Conservation (phyloP, 2,888 invertebrate genomes). For the Copidosoma aretas region DNA sequence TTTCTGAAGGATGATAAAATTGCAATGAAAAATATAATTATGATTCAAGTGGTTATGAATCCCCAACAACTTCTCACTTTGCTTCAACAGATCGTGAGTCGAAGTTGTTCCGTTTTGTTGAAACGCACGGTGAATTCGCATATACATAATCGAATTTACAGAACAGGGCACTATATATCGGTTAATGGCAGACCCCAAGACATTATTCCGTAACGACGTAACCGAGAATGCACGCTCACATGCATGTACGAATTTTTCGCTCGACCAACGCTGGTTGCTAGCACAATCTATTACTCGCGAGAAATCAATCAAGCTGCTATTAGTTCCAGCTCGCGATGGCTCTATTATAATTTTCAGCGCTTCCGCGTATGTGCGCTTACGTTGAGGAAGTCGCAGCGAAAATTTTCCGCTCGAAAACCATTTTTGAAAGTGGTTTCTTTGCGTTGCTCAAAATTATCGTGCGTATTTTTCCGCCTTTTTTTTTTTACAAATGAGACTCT, state of each 20-base stretch:
- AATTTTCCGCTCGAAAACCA: background rate
- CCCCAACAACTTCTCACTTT: too few relatives aligned
- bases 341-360: background rate
- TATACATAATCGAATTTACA: too few relatives aligned
- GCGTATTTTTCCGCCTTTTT: too few relatives aligned
- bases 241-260: background rate
- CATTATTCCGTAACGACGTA: background rate
- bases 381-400: too few relatives aligned
- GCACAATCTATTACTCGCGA: slow-evolving; percentile 7
- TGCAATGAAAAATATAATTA: too few relatives aligned
- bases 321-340: slow-evolving; percentile 18
- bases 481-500: too few relatives aligned
- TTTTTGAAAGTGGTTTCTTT: too few relatives aligned
- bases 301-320: slow-evolving; percentile 25
- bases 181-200: background rate
- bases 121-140: too few relatives aligned
- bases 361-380: background rate
- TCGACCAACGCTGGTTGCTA: background rate
- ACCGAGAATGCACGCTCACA: background rate
- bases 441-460: background rate
- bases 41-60: too few relatives aligned
- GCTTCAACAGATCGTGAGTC: too few relatives aligned
- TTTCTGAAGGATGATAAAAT: too few relatives aligned
- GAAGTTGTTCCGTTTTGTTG: too few relatives aligned
- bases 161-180: background rate